Base-by-base conservation (phyloP, 2,888 invertebrate species). In the Acheta domesticus region DNA sequence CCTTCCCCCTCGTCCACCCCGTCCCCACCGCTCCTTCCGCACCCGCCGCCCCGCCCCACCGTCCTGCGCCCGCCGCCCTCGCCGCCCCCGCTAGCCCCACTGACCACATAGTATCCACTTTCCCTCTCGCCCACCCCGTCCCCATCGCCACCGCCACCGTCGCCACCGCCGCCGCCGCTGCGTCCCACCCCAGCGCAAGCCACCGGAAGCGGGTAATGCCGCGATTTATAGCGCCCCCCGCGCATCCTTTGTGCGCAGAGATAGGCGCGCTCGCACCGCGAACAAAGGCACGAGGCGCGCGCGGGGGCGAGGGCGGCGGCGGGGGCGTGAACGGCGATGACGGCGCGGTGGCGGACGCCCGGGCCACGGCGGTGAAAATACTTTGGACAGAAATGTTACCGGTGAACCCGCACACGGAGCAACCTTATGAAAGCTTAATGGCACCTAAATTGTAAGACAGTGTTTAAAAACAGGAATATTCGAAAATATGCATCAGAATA, bases 211-310 rank as follows among this genome's bases (percentile, higher is more conserved):
- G 62, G 16, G 62, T 62, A 62, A 62, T 12, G 11, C 62, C 16
- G 8, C 62, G 62, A 62, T 62, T 62, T 62, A 62, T 62, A 62
- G 62, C 62, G 62, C 62, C n/a, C n/a, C 62, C 62, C n/a, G 62
- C n/a, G 62, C 62, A 19, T 12, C 62, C 62, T 62, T 62, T 62
- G 62, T 62, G 62, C 62, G 62, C 62, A 62, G 16, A 62, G 62
- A 12, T 12, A 11, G 16, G 62, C 16, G 16, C 4, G 62, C n/a
- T 62, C 62, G 16, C 62, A 16, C 62, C 62, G 62, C n/a, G 3
- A 11, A 62, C 62, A 62, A 62, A 62, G 62, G 4, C 16, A 62
- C 12, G 14, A 11, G 16, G 62, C 62, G 23, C 23, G 23, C 23
- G 23, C 2, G 23, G 23, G 2, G 23, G 2, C 23, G 3, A 23